phyloP scores from a whole-genome alignment of 2,113 vertebrate species.

The Gymnocephalus cernua region DNA sequence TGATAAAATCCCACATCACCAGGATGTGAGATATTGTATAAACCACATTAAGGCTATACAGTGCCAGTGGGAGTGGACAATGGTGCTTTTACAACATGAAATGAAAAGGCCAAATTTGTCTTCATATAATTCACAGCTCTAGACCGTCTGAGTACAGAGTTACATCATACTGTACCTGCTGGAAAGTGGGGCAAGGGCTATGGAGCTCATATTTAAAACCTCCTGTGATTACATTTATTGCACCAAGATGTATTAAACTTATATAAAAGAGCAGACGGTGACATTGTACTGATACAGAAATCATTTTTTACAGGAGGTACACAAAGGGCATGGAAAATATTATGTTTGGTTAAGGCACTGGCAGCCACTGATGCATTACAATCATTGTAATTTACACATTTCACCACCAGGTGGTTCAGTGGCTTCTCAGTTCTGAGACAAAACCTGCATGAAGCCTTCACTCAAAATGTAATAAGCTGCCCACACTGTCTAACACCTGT shows the following conservation, averaged over 20 bases:
- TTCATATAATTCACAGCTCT: conserved; percentile 55
- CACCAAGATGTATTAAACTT: conserved; percentile 50
- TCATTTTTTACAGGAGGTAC: conserved; percentile 24
- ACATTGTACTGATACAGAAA: conserved; percentile 17
- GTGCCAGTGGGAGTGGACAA: conserved; percentile 51
- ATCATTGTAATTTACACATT: conserved; percentile 52
- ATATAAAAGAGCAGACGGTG: conserved; percentile 49
- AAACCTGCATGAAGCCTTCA: conserved; percentile 12
- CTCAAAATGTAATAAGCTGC: conserved; percentile 4
- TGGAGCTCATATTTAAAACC: conserved; percentile 67
- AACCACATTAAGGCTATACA: conserved; percentile 23
- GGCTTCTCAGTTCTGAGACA: conserved; percentile 12
- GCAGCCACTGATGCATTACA: conserved; percentile 5
- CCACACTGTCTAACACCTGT: conserved; percentile 10
- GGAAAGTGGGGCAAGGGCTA: conserved; percentile 20
- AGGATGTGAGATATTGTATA: conserved; percentile 55
- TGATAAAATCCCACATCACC: conserved; percentile 37
- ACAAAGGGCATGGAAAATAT: conserved; percentile 38
- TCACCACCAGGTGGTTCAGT: conserved; percentile 66
- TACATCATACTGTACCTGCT: conserved; percentile 55
- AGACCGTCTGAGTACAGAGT: conserved; percentile 44
- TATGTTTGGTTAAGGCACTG: conserved; percentile 31
- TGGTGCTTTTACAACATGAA: conserved; percentile 63
- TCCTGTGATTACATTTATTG: conserved; percentile 74
- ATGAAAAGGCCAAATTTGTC: conserved; percentile 60